These are phyloP conservation scores for Gambusia holbrooki DNA, from an alignment of 2,113 vertebrate species.

Conservation along the genomic window DNA sequence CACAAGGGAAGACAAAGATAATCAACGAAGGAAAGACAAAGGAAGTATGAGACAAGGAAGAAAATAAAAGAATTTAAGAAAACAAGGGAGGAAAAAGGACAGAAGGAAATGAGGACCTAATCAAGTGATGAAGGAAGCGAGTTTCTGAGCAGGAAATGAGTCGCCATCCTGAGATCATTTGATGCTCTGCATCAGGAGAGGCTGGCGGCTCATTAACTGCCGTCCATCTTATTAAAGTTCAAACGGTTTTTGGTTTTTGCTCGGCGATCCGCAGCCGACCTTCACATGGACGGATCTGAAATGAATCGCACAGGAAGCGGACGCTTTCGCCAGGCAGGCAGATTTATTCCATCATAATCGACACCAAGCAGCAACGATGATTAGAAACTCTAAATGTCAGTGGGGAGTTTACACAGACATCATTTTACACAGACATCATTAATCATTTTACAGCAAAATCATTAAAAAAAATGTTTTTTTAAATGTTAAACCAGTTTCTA, in stretches of 20 bases:
- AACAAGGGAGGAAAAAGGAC: no score
- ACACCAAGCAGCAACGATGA: constrained; percentile 36
- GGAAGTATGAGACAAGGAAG: no score
- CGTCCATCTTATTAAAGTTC: no score
- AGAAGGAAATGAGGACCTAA: no score
- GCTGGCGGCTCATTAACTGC: no score
- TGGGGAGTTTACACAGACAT: background rate
- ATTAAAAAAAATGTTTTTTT: background rate
- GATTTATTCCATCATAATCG: constrained; percentile 55
- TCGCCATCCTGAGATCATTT: no score
- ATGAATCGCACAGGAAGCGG: background rate
- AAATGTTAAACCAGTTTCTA: background rate
- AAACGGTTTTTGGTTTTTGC: background rate
- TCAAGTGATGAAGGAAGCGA: no score
- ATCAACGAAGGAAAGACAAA: no score
- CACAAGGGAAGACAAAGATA: no score
- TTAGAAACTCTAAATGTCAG: constrained; percentile 18
- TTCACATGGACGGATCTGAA: background rate
- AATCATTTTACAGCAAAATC: constrained; percentile 21
- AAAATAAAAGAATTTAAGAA: no score
- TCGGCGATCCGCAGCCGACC: background rate
- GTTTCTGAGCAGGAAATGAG: no score
- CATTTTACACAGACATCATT: constrained; percentile 41
- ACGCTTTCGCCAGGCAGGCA: constrained; percentile 19
- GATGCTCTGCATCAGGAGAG: no score